phyloP scores from a whole-genome alignment of 2,888 invertebrate species.

The Brenthis hecate region DNA sequence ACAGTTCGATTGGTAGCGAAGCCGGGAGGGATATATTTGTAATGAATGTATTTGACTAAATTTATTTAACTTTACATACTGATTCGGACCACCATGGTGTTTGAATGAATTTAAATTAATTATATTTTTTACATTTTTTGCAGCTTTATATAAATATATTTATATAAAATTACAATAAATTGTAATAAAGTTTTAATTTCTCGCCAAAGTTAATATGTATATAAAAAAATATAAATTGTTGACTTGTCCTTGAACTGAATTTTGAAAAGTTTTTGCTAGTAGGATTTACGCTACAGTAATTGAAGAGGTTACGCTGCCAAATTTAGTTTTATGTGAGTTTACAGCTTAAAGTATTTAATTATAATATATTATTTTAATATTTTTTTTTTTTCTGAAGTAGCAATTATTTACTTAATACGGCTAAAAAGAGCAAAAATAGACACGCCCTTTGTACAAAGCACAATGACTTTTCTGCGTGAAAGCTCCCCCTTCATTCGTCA shows the following conservation, averaged over 20 bases:
- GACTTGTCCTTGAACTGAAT: neutral
- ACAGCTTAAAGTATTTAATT: neutral
- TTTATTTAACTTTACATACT: too few relatives aligned
- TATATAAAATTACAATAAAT: too few relatives aligned
- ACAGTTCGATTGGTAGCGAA: too few relatives aligned
- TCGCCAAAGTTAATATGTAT: neutral
- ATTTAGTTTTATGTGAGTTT: neutral
- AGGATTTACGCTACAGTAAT: conserved; percentile 25
- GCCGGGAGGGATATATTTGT: too few relatives aligned
- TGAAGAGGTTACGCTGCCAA: conserved; percentile 19
- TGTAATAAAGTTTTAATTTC: too few relatives aligned
- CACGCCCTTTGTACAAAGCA: conserved; percentile 1
- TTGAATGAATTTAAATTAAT: too few relatives aligned
- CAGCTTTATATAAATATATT: too few relatives aligned
- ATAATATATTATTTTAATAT: neutral
- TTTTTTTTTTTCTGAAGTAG: neutral
- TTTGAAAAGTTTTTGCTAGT: neutral
- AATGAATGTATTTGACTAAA: too few relatives aligned
- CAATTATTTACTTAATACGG: neutral
- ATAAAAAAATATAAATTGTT: conserved; percentile 5
- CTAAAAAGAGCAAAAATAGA: neutral
- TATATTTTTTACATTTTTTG: too few relatives aligned
- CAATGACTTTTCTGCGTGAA: conserved; percentile 24
- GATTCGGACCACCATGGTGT: too few relatives aligned
- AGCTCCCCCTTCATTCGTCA: conserved; percentile 29